Evolutionary conservation across 2,888 invertebrate species (phyloP).

Genomic region (Alloplasta piceator): DNA sequence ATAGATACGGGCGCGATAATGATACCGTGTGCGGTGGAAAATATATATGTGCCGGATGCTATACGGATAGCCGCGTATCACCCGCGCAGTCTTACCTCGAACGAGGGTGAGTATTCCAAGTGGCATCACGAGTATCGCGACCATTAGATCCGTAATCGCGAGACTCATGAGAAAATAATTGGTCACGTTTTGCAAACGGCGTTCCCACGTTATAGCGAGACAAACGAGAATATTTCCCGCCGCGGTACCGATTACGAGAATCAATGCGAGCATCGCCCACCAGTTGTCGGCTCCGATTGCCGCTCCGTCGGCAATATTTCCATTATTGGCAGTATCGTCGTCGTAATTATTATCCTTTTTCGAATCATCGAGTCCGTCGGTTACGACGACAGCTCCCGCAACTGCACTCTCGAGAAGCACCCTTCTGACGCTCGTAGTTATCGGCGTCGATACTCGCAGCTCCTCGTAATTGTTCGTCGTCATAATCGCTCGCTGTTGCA

Average conservation of each 20-base stretch:
- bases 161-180: slow-evolving; percentile 98
- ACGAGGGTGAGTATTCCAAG: slow-evolving; percentile 93
- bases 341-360: no score
- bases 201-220: slow-evolving; percentile 95
- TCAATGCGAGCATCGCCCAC: slow-evolving; percentile 91
- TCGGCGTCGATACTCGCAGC: no score
- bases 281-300: slow-evolving; percentile 86
- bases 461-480: no score
- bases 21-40: no score
- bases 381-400: no score
- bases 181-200: slow-evolving; percentile 97
- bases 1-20: no score
- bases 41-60: no score
- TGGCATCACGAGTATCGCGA: slow-evolving; percentile 98
- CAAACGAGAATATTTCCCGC: slow-evolving; percentile 97
- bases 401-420: no score
- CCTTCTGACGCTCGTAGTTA: no score
- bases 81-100: slow-evolving; percentile 86
- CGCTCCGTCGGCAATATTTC: slow-evolving; percentile 11
- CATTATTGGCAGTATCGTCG: slow-evolving; percentile 12
- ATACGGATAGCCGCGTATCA: no score
- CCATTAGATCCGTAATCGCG: slow-evolving; percentile 97
- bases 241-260: slow-evolving; percentile 93
- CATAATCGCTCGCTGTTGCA: no score
- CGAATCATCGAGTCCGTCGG: no score